Percentiles rank a stretch among this genome's conserved stretches.
Evolutionary conservation across 1,140 invertebrate genomes (phyloP).

Genomic region (Protaetia brevitarsis): DNA sequence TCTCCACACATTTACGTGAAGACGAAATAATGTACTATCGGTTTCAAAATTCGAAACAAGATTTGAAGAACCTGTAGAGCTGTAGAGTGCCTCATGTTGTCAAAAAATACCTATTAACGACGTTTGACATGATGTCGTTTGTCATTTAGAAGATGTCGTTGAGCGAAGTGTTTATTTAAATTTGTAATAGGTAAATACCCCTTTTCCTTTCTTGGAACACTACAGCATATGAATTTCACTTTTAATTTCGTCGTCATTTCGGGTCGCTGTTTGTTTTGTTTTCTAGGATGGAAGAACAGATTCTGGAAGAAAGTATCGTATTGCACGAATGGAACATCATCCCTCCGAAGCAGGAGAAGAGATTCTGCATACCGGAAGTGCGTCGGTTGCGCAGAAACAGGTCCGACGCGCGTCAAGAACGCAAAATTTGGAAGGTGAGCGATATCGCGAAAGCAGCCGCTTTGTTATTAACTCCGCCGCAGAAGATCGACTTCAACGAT

Average conservation of each 20-base stretch:
- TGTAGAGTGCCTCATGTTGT: neutral
- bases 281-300: conserved; percentile 22
- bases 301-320: neutral
- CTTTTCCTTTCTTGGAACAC: neutral
- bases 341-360: conserved; percentile 32
- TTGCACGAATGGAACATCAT: conserved; percentile 44
- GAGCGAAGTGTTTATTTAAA: neutral
- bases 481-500: conserved; percentile 56
- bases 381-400: conserved; percentile 19
- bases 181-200: conserved; percentile 9
- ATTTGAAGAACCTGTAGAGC: neutral
- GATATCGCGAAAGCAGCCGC: conserved; percentile 60
- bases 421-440: conserved; percentile 51
- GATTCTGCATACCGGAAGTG: conserved; percentile 23
- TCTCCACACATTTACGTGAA: too few relatives aligned
- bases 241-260: neutral
- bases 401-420: neutral
- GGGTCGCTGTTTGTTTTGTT: neutral
- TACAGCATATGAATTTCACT: neutral
- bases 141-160: neutral
- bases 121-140: neutral
- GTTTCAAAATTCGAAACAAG: too few relatives aligned
- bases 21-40: too few relatives aligned
- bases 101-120: too few relatives aligned
- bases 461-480: conserved; percentile 55